Percentiles rank a stretch among this genome's conserved stretches.
phyloP scores from a whole-genome alignment of 1,140 invertebrate genomes.

The Paraescarpia echinospica region DNA sequence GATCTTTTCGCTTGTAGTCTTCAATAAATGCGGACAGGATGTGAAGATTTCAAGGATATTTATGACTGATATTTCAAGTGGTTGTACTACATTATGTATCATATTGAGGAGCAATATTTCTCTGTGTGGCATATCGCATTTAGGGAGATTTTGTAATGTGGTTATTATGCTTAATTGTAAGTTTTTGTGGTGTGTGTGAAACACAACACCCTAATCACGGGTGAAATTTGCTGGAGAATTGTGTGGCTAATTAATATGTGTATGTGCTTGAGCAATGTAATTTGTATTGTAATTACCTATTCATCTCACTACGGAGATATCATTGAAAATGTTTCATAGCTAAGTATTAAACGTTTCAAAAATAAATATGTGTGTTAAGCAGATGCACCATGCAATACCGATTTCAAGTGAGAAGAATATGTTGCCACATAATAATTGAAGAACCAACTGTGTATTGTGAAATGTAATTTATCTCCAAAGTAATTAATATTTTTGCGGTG shows the following conservation, averaged over 20 bases:
- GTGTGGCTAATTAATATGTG: neutral
- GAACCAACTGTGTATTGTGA: neutral
- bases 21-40: neutral
- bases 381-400: neutral
- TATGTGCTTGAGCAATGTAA: too few relatives aligned
- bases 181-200: neutral
- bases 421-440: neutral
- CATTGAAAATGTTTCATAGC: neutral
- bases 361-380: neutral
- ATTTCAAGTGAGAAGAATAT: neutral
- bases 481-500: neutral
- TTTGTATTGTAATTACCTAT: neutral
- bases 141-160: neutral
- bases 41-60: neutral
- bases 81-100: neutral
- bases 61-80: neutral
- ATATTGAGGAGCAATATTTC: neutral
- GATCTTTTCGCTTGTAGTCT: neutral
- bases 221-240: neutral
- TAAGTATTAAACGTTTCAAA: neutral
- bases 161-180: neutral
- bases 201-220: neutral
- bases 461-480: neutral
- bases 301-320: neutral
- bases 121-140: neutral